A percentile compares a stretch with the other conserved stretches of the same genome.
Conservation (phyloP, 1,140 invertebrate genomes). For the Psix sp. region DNA sequence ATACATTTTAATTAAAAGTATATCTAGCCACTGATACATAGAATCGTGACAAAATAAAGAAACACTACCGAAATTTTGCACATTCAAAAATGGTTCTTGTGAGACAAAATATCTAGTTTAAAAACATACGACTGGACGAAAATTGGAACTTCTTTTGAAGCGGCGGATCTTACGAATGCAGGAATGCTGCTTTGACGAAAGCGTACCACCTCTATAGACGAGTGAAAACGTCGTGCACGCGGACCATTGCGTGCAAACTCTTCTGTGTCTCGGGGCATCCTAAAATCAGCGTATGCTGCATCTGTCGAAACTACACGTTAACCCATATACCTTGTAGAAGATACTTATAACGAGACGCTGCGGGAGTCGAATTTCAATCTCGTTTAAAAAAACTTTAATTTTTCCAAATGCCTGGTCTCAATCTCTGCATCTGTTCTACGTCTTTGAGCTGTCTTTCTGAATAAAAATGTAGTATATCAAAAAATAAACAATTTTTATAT, state of each 20-base stretch:
- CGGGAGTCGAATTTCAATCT: slow-evolving; percentile 53
- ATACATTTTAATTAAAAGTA: too few relatives aligned
- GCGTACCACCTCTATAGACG: slow-evolving; percentile 10
- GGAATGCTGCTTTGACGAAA: slow-evolving; percentile 52
- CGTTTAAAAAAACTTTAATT: slow-evolving; percentile 30
- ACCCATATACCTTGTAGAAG: slow-evolving; percentile 40
- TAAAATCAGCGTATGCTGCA: slow-evolving; percentile 41
- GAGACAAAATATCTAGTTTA: too few relatives aligned
- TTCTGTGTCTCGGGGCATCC: slow-evolving; percentile 47
- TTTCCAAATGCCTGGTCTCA: slow-evolving; percentile 24
- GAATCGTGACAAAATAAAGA: too few relatives aligned
- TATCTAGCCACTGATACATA: too few relatives aligned
- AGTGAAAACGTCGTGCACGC: slow-evolving; percentile 6
- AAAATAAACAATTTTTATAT: too few relatives aligned
- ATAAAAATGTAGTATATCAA: too few relatives aligned
- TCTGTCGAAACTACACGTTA: slow-evolving; percentile 55
- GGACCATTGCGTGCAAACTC: slow-evolving; percentile 51
- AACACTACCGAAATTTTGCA: too few relatives aligned
- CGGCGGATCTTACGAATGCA: slow-evolving; percentile 43
- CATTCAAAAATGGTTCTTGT: too few relatives aligned
- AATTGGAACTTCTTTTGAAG: slow-evolving; percentile 41
- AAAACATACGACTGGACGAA: slow-evolving; percentile 23
- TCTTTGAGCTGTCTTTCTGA: too few relatives aligned
- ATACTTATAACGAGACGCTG: slow-evolving; percentile 39
- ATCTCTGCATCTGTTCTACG: slow-evolving; percentile 19